Percentiles rank a stretch among this genome's conserved stretches.
Evolutionary conservation across 2,113 vertebrate genomes (phyloP).

Genomic region (Dasyornis broadbenti): DNA sequence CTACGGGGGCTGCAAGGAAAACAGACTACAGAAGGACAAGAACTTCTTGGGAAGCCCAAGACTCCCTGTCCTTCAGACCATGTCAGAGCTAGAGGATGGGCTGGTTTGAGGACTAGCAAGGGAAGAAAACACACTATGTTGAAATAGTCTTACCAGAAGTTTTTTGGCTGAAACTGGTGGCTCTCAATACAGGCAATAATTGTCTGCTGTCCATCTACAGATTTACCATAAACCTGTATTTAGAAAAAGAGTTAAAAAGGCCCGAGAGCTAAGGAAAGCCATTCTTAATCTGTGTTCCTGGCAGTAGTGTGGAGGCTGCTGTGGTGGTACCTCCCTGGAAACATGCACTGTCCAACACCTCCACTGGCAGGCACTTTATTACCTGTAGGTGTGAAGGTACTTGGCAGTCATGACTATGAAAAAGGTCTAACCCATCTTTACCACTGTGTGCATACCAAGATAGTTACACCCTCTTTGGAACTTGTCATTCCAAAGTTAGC

Average conservation of each 20-base stretch:
- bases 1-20: background rate
- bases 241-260: conserved; percentile 33
- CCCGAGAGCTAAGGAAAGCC: background rate
- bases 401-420: background rate
- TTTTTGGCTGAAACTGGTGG: conserved; percentile 96
- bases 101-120: background rate
- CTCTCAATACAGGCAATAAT: conserved; percentile 95
- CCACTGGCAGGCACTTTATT: background rate
- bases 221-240: conserved; percentile 92
- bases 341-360: background rate
- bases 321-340: background rate
- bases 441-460: background rate
- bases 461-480: background rate
- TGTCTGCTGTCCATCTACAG: conserved; percentile 92
- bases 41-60: background rate
- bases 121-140: background rate
- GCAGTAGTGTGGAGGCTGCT: background rate
- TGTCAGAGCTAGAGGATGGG: background rate
- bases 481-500: background rate
- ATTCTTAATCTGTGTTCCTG: background rate
- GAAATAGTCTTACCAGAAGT: conserved; percentile 87
- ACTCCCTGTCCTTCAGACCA: background rate
- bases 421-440: background rate
- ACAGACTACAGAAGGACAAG: background rate
- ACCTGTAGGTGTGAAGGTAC: background rate